phyloP scores from a whole-genome alignment of 2,797 vertebrate species.

The Helicolenus hilgendorfi region DNA sequence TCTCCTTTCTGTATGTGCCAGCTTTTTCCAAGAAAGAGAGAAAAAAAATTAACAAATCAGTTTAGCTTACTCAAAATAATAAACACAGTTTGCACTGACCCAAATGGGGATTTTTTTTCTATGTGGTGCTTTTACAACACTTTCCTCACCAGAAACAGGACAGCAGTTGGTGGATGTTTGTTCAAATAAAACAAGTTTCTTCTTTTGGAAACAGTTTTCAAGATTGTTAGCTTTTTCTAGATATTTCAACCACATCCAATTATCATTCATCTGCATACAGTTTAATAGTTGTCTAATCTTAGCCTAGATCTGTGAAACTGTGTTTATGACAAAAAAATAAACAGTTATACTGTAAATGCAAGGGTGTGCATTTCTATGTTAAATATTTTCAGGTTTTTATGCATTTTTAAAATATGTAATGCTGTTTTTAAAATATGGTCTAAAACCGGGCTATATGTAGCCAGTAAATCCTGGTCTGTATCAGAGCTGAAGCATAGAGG shows the following conservation, averaged over 20 bases:
- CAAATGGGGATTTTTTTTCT: background rate
- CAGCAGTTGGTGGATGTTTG: background rate
- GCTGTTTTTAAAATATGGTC: no score
- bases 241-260: background rate
- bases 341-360: no score
- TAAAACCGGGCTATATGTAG: no score
- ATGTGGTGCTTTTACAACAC: background rate
- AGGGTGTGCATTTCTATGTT: no score
- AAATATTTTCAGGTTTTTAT: no score
- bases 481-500: no score
- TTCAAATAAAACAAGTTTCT: background rate
- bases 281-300: no score
- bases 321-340: no score
- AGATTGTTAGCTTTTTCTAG: background rate
- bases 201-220: background rate
- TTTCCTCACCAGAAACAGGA: background rate
- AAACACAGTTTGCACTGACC: background rate
- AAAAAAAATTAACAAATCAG: background rate
- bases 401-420: no score
- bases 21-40: background rate
- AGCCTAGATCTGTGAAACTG: no score
- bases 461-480: no score
- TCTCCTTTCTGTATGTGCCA: background rate
- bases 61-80: constrained; percentile 3
- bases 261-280: background rate